Conservation (phyloP, 2,113 vertebrate species). For the Antechinus flavipes region DNA sequence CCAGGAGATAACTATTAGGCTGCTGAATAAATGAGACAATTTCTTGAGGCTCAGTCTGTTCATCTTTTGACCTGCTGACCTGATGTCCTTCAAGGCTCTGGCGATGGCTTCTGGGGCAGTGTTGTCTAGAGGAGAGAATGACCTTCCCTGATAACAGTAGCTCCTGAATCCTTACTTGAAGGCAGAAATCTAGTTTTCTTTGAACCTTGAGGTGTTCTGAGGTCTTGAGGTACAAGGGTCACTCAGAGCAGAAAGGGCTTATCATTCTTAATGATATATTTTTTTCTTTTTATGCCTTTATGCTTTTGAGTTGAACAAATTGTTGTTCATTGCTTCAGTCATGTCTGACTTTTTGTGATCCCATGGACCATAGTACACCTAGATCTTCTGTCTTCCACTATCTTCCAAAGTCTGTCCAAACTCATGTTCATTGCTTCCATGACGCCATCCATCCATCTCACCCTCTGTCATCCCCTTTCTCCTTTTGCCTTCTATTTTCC, state of each 20-base stretch:
- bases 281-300: not conserved
- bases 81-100: constrained; percentile 8
- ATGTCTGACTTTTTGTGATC: not conserved
- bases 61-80: constrained; percentile 60
- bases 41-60: constrained; percentile 36
- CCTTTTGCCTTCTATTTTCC: not conserved
- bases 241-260: constrained; percentile 53
- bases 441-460: not conserved
- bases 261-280: not conserved
- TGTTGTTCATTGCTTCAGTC: not conserved
- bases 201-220: constrained; percentile 50
- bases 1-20: not conserved
- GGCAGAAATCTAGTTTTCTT: constrained; percentile 75
- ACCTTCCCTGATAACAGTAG: constrained; percentile 64
- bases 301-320: not conserved
- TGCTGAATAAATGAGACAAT: not conserved
- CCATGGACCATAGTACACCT: not conserved
- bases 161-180: constrained; percentile 73
- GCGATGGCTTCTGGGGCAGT: not conserved
- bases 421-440: not conserved
- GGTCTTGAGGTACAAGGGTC: constrained; percentile 50
- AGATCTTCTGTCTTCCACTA: not conserved
- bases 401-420: not conserved
- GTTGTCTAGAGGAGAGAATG: constrained; percentile 58
- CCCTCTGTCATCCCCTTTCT: not conserved